phyloP scores from a whole-genome alignment of 1,140 invertebrate genomes.

The Vollenhovia emeryi region DNA sequence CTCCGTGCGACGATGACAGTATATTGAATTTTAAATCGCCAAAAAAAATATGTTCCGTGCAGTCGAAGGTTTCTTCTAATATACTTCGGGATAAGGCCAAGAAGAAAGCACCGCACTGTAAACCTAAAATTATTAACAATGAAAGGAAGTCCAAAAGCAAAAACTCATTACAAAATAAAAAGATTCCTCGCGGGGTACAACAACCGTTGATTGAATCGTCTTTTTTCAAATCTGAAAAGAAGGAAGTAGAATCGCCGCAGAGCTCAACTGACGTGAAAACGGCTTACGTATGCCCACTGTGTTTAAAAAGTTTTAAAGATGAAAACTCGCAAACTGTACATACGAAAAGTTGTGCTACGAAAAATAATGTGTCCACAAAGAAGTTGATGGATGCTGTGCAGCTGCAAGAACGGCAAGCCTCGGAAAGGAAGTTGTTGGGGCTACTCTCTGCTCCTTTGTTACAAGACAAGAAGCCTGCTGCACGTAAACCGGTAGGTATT shows the following conservation, averaged over 20 bases:
- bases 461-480: conserved; percentile 69
- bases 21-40: conserved; percentile 81
- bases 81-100: background rate
- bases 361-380: conserved; percentile 83
- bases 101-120: background rate
- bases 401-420: conserved; percentile 83
- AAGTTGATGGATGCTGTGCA: conserved; percentile 83
- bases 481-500: conserved; percentile 75
- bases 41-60: conserved; percentile 63
- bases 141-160: conserved; percentile 29
- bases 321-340: conserved; percentile 76
- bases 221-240: conserved; percentile 77
- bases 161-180: conserved; percentile 55
- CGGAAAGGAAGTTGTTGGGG: conserved; percentile 84
- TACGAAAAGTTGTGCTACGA: conserved; percentile 84
- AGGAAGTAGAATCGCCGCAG: background rate
- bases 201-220: conserved; percentile 77
- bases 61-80: conserved; percentile 39
- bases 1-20: conserved; percentile 68
- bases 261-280: conserved; percentile 53
- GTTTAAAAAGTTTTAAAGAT: conserved; percentile 82
- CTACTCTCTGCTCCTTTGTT: conserved; percentile 79
- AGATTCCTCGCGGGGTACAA: conserved; percentile 31
- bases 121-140: conserved; percentile 56
- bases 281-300: conserved; percentile 82